phyloP scores from a whole-genome alignment of 2,888 invertebrate species.

The Branchipolynoe longqiensis region DNA sequence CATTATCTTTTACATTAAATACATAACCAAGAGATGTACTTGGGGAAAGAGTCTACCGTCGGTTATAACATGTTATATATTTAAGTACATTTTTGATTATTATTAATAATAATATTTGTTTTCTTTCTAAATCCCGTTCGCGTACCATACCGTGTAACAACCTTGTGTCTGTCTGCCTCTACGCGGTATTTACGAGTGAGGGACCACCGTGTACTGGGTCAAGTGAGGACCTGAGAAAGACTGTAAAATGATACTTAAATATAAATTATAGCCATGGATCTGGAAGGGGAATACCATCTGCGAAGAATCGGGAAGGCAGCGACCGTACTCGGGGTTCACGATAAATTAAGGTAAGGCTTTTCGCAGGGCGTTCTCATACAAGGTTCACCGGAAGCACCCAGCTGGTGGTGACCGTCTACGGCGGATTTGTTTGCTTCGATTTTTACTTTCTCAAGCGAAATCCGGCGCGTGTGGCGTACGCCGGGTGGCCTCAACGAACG shows the following conservation, averaged over 20 bases:
- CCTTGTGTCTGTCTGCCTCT: background rate
- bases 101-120: background rate
- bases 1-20: too few relatives aligned
- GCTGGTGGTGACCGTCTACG: background rate
- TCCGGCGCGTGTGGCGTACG: too few relatives aligned
- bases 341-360: constrained; percentile 54
- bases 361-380: background rate
- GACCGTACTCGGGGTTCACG: constrained; percentile 55
- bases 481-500: too few relatives aligned
- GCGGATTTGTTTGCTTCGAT: too few relatives aligned
- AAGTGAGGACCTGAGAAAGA: background rate
- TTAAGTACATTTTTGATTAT: too few relatives aligned
- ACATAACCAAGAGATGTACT: too few relatives aligned
- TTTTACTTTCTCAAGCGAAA: too few relatives aligned
- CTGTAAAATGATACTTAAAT: background rate
- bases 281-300: constrained; percentile 39
- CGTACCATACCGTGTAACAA: background rate
- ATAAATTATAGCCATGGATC: constrained; percentile 47
- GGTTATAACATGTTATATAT: too few relatives aligned
- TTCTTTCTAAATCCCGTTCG: constrained; percentile 34
- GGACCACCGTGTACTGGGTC: background rate
- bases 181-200: constrained; percentile 56
- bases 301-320: constrained; percentile 53
- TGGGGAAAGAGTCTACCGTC: too few relatives aligned
- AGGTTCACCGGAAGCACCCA: constrained; percentile 12